Base-by-base conservation (phyloP, 2,888 invertebrate genomes). In the Tholera decimalis region DNA sequence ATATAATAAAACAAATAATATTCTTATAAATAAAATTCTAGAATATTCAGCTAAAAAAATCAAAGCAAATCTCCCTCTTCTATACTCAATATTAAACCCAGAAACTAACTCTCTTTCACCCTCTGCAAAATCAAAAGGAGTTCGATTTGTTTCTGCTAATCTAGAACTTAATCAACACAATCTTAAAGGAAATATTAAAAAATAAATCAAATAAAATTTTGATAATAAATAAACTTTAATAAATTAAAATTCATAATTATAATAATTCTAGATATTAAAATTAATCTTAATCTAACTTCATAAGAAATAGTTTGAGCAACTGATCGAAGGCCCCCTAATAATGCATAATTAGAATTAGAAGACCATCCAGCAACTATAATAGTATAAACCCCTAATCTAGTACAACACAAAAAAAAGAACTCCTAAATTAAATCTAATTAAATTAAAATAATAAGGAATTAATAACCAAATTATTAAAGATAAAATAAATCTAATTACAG, bases 261-360 rank as follows among this genome's bases (percentile, higher is more conserved):
- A 91, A 97, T 86, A 87, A 97, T 85, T 89, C 96, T 93, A 66
- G 95, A 96, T 85, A 97, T 88, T 88, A 97, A 93, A 95, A 97
- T 96, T 85, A 97, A 96, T 86, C 96, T 90, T 86, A 97, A 96
- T 18, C 96, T 97, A 39, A 97, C 97, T 90, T 97, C 97, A 96
- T 97, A 97, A 85, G 97, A 97, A 96, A 97, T 97, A 64, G 97
- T 97, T 91, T 97, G 97, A 90, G 97, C 97, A 0, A 97, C 96
- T 1, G 96, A 95, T 0, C 97, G 97, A 74, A 97, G 92, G 0
- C 96, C 95, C 0, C 97, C 97, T 85, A 97, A 96, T 87, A 97
- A 94, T 43, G 97, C 91, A 96, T 97, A 97, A 93, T 96, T 96
- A 58, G 97, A 97, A 96, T 97, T 97, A 11, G 97, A 97, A 77